A percentile compares a stretch with the other conserved stretches of the same genome.
Evolutionary conservation across 1,140 invertebrate genomes (phyloP).

Genomic region (Sarcophaga bullata): DNA sequence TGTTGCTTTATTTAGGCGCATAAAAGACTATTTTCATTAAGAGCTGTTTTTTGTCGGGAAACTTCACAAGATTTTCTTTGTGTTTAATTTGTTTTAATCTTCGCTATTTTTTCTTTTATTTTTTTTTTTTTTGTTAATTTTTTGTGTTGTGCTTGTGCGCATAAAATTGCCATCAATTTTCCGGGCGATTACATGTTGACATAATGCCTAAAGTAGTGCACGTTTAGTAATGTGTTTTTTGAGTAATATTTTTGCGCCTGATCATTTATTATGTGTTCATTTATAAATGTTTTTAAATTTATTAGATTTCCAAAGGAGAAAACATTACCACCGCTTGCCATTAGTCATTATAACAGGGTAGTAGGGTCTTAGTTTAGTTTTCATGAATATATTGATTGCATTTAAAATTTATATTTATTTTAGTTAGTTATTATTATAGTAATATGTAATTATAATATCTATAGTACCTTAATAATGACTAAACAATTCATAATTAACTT

Average conservation of each 20-base stretch:
- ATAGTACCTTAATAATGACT: no score
- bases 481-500: no score
- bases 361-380: neutral
- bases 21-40: neutral
- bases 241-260: neutral
- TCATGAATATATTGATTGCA: no score
- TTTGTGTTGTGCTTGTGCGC: neutral
- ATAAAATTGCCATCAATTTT: slow-evolving; percentile 19
- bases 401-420: no score
- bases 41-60: neutral
- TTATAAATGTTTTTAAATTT: neutral
- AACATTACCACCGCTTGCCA: neutral
- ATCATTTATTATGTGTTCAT: neutral
- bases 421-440: no score
- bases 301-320: neutral
- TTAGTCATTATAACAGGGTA: slow-evolving; percentile 10
- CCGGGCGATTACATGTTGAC: slow-evolving; percentile 23
- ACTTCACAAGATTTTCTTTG: neutral
- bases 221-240: neutral
- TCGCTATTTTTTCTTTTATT: neutral
- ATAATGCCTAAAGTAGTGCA: slow-evolving; percentile 23
- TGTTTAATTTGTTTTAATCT: no score
- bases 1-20: neutral
- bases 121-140: neutral
- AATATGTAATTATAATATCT: no score